Conservation (phyloP, 2,113 vertebrate genomes). For the Tachysurus fulvidraco region DNA sequence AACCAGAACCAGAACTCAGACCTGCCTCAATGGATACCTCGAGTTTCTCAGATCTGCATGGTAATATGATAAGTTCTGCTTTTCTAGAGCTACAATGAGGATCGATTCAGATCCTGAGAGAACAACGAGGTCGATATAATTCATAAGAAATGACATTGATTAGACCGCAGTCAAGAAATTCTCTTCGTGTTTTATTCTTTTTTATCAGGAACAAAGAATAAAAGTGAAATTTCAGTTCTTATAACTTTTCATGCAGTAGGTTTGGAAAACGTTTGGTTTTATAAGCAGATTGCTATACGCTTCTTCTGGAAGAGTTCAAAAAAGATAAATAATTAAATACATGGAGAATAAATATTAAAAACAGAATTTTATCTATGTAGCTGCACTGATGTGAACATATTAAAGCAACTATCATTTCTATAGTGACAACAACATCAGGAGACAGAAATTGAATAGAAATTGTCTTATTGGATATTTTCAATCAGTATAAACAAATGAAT, state of each 20-base stretch:
- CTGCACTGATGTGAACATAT: background rate
- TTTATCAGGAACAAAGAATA: background rate
- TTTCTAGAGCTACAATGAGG: background rate
- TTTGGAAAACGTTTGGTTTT: background rate
- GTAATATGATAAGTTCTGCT: constrained; percentile 50
- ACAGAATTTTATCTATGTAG: background rate
- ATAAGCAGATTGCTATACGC: background rate
- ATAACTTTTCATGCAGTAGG: background rate
- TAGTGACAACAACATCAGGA: background rate
- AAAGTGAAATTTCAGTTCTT: background rate
- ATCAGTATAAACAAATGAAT: no score
- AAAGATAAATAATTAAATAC: background rate
- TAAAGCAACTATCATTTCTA: background rate
- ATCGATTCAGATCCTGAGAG: background rate
- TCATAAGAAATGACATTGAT: background rate
- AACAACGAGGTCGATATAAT: background rate
- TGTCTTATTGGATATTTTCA: no score
- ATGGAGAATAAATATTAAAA: background rate
- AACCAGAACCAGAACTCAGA: background rate
- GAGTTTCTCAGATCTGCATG: constrained; percentile 69
- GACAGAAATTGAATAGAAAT: no score
- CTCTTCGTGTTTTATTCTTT: no score
- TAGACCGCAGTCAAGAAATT: no score
- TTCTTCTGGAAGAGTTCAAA: background rate
- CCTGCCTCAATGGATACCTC: constrained; percentile 60